Evolutionary conservation across 2,797 vertebrate genomes (phyloP), one percentile per base, ranked within the genome.

Genomic region (Acanthurus lineatus): DNA sequence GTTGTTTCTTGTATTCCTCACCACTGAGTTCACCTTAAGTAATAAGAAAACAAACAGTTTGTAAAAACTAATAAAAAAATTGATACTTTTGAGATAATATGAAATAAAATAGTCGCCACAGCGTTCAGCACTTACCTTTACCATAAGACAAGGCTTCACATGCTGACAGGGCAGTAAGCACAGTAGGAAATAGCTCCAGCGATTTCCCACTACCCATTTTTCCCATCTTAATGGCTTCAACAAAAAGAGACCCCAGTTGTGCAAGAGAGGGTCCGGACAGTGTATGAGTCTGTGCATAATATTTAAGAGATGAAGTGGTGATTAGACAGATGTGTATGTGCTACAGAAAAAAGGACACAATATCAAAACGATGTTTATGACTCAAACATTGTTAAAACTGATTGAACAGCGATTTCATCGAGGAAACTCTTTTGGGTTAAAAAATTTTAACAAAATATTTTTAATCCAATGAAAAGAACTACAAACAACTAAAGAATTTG

Each of bases 1-100:
- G 91, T 87, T 99, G 97, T 65, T 97, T 99, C 94, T 98, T 99
- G 93, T 95, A 97, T 82, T 98, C 97, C 71, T 97, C 96, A 11
- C 98, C 98, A 86, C 90, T 98, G 73, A 97, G 94, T 73, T 98
- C 96, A 82, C 96, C 98, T 99, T 79, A 73, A 87, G 82, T 86
- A 78, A n/a, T 35, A 66, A 73, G 0, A 73, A 28, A 82, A 63
- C 49, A 8, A 45, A 2, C 40, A 64, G 5, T 32, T 32, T 32
- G 28, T 32, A 32, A 32, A 32, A 32, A 32, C 28, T 3, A 32
- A 32, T 32, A 32, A 32, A 32, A 32, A 32, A 32, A 32, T 4
- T 0, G 28, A 32, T 32, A 40, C 40, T 54, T 69, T 12, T n/a
- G 7, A 75, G 65, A 20, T 14, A 49, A 57, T 0, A 6, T 45